phyloP scores from a whole-genome alignment of 2,888 invertebrate species.

The Drosophila greeni region DNA sequence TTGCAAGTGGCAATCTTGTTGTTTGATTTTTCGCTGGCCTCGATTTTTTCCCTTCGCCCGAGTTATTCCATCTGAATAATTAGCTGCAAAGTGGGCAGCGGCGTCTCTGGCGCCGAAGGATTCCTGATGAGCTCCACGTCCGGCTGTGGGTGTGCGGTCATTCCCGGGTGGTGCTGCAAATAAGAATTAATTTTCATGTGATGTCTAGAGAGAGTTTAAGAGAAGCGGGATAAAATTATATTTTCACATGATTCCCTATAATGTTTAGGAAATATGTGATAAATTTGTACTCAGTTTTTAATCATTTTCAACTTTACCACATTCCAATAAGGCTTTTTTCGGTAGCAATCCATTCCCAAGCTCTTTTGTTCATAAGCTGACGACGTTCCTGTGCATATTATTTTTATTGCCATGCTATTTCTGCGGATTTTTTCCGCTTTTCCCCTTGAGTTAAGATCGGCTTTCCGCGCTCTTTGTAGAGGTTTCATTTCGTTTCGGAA shows the following conservation, averaged over 20 bases:
- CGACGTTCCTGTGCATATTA: constrained; percentile 8
- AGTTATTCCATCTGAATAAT: constrained; percentile 69
- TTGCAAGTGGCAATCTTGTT: constrained; percentile 73
- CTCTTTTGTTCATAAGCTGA: constrained; percentile 6
- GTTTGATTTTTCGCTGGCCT: constrained; percentile 63
- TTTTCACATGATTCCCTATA: neutral
- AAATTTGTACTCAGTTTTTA: neutral
- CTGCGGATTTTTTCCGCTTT: constrained; percentile 13
- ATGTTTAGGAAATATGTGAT: neutral
- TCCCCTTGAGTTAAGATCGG: constrained; percentile 25
- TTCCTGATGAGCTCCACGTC: constrained; percentile 39
- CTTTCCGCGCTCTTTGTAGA: constrained; percentile 32
- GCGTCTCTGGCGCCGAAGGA: constrained; percentile 48
- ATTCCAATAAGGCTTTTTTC: neutral
- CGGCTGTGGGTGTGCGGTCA: constrained; percentile 56
- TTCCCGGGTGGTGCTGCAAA: constrained; percentile 59
- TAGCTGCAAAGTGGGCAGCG: constrained; percentile 69
- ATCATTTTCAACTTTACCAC: neutral
- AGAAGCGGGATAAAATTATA: too few species aligned
- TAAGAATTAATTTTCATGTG: constrained; percentile 69
- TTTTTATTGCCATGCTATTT: constrained; percentile 15
- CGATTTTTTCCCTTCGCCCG: constrained; percentile 19
- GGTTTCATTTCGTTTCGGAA: constrained; percentile 45
- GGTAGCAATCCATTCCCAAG: neutral
- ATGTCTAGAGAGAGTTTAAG: constrained; percentile 18